Evolutionary conservation across 2,797 vertebrate species (phyloP).

Genomic region (Megaceryle alcyon): DNA sequence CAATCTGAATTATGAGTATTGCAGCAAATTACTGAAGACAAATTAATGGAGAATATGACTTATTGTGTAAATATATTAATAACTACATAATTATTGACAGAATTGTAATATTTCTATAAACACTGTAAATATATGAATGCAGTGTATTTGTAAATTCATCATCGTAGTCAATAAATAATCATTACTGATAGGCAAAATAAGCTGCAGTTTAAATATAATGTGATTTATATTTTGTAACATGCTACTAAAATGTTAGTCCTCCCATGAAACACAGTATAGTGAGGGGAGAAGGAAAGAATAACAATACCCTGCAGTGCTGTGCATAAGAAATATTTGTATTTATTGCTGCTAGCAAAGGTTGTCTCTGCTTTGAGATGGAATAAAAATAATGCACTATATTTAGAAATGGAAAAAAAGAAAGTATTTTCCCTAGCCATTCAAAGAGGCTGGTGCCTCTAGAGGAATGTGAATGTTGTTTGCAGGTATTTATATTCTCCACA

Average conservation of each 20-base stretch:
- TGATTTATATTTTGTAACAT: not conserved
- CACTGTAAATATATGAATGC: not conserved
- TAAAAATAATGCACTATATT: slow-evolving; percentile 10
- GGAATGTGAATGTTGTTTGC: not conserved
- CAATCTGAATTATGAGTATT: not conserved
- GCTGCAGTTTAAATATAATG: not conserved
- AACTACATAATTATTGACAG: not conserved
- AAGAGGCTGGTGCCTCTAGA: not conserved
- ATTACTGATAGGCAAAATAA: not conserved
- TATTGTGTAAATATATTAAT: slow-evolving; percentile 12
- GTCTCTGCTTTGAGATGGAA: slow-evolving; percentile 13
- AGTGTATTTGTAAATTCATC: not conserved
- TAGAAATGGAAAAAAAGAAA: not conserved
- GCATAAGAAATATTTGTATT: not conserved
- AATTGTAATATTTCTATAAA: not conserved
- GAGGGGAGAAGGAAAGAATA: not conserved
- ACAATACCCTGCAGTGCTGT: not conserved
- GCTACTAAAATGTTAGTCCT: not conserved
- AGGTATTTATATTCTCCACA: slow-evolving; percentile 11
- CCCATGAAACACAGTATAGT: not conserved
- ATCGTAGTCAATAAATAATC: not conserved
- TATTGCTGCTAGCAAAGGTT: not conserved
- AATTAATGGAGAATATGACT: not conserved
- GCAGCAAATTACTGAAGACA: not conserved
- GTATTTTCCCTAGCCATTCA: not conserved